Evolutionary conservation across 2,113 vertebrate genomes (phyloP).

Genomic region (Fregata magnificens): DNA sequence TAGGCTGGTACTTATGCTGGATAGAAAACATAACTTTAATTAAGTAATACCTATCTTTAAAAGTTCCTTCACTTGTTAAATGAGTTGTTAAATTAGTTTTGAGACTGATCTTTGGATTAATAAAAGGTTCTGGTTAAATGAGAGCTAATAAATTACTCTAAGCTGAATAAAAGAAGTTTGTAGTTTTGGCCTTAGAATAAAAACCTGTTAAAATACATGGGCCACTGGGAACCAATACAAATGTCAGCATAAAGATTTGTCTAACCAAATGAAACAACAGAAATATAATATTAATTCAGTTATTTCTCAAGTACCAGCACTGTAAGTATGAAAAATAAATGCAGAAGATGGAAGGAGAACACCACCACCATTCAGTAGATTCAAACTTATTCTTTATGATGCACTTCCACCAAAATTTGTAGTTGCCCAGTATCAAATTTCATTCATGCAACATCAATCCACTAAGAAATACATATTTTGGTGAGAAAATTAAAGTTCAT

Average conservation of each 20-base stretch:
- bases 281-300: neutral
- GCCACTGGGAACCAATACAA: neutral
- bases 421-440: conserved; percentile 56
- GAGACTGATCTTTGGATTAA: neutral
- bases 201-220: neutral
- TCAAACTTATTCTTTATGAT: conserved; percentile 46
- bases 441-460: conserved; percentile 51
- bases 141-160: neutral
- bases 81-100: neutral
- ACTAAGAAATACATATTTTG: conserved; percentile 44
- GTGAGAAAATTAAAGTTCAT: conserved; percentile 49
- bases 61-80: neutral
- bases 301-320: neutral
- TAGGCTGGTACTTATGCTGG: neutral
- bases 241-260: neutral
- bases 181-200: neutral
- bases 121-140: neutral
- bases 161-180: neutral
- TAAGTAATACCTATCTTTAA: neutral
- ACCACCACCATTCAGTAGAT: neutral
- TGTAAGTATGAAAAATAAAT: neutral
- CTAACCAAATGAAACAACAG: neutral
- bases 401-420: conserved; percentile 45
- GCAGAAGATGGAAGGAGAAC: neutral
- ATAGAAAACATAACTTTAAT: neutral